These are phyloP conservation scores for Ictalurus punctatus DNA, from an alignment of 2,113 vertebrate genomes.

Conservation along the genomic window DNA sequence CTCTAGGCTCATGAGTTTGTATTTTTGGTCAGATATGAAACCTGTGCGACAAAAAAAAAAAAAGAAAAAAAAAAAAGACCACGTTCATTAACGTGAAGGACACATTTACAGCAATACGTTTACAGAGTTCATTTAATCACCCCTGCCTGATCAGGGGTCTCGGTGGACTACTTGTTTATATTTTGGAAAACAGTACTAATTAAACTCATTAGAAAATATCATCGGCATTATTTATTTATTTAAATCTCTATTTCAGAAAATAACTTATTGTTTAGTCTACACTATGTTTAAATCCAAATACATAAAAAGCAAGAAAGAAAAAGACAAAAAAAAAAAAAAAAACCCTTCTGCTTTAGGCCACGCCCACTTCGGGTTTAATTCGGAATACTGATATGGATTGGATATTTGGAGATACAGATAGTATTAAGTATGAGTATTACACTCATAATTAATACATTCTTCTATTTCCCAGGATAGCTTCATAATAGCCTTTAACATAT, in stretches of 20 bases:
- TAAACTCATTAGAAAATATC: neutral
- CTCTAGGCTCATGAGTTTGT: too few species aligned
- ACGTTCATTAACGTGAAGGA: too few species aligned
- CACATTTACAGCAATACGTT: neutral
- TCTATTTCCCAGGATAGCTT: neutral
- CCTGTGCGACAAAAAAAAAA: too few species aligned
- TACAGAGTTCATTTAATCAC: neutral
- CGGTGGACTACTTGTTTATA: neutral
- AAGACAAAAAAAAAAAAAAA: neutral
- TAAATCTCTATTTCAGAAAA: neutral
- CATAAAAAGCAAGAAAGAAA: neutral
- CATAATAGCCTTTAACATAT: slow-evolving; percentile 2
- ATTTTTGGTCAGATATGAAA: neutral
- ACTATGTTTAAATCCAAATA: neutral
- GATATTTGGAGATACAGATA: neutral
- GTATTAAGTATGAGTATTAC: neutral
- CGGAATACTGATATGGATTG: neutral
- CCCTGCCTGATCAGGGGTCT: neutral
- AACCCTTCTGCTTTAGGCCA: neutral
- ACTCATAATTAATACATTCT: neutral
- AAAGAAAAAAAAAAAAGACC: too few species aligned
- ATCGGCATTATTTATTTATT: too few species aligned
- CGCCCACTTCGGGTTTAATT: neutral
- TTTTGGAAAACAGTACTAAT: neutral
- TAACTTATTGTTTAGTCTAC: neutral